Conservation (phyloP, 2,113 vertebrate genomes). For the Felis chaus region DNA sequence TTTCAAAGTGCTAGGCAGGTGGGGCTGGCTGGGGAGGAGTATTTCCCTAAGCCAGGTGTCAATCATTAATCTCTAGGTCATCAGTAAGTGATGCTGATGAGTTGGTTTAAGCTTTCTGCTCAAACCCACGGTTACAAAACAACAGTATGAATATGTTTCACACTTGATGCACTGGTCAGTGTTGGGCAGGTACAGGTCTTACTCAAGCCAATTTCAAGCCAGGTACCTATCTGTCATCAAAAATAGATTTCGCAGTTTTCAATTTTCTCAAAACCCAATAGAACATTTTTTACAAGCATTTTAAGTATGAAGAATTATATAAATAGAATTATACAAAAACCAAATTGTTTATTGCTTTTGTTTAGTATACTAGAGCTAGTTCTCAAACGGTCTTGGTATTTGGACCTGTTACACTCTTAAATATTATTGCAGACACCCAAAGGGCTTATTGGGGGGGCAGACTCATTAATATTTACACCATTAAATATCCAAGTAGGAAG, state of each 20-base stretch:
- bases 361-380: background rate
- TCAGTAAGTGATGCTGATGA: background rate
- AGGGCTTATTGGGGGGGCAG: background rate
- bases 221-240: background rate
- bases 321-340: background rate
- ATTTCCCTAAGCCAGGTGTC: background rate
- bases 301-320: background rate
- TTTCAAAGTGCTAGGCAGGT: background rate
- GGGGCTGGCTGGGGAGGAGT: fast-evolving
- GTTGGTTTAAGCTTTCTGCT: background rate
- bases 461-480: background rate
- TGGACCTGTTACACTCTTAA: background rate
- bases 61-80: background rate
- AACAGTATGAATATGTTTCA: background rate
- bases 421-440: background rate
- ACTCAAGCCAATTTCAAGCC: background rate
- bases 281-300: background rate
- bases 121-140: background rate
- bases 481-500: background rate
- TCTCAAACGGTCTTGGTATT: background rate
- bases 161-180: background rate
- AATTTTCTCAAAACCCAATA: background rate
- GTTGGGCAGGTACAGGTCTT: background rate
- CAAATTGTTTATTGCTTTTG: background rate
- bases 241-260: background rate